phyloP scores from a whole-genome alignment of 2,113 vertebrate genomes.

The Tympanuchus pallidicinctus region DNA sequence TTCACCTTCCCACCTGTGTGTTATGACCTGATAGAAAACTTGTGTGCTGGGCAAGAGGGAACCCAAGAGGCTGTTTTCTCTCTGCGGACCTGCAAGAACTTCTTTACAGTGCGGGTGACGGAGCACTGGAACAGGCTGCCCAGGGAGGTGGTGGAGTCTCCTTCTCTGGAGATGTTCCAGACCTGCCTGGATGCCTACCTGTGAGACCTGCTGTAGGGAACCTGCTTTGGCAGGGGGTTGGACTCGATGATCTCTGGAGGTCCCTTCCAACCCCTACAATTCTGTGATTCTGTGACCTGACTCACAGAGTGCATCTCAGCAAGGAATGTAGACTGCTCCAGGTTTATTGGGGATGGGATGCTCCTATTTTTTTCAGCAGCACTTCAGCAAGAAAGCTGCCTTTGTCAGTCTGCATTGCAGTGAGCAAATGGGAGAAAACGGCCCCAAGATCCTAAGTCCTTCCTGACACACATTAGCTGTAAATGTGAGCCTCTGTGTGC shows the following conservation, averaged over 20 bases:
- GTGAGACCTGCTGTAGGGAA: too few relatives aligned
- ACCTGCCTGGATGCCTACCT: too few relatives aligned
- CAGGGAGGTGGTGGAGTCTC: too few relatives aligned
- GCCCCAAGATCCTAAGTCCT: not conserved
- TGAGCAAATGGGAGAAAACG: not conserved
- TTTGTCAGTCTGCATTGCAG: slow-evolving; percentile 6
- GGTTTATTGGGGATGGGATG: slow-evolving; percentile 42
- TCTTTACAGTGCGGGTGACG: too few relatives aligned
- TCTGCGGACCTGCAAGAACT: rapidly evolving
- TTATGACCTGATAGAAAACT: not conserved
- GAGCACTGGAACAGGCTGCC: too few relatives aligned
- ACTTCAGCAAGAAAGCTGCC: slow-evolving; percentile 3
- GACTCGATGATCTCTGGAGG: too few relatives aligned
- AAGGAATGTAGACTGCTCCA: slow-evolving; percentile 4
- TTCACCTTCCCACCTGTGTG: not conserved
- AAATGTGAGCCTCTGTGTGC: not conserved
- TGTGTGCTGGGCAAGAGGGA: not conserved
- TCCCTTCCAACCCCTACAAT: too few relatives aligned
- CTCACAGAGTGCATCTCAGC: slow-evolving; percentile 6
- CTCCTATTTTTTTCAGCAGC: slow-evolving; percentile 19
- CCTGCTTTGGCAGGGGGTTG: too few relatives aligned
- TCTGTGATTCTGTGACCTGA: not conserved
- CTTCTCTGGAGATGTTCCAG: too few relatives aligned
- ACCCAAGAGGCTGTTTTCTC: not conserved
- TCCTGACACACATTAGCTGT: not conserved